Evolutionary conservation across 2,797 vertebrate genomes (phyloP).

Genomic region (Yasuhikotakia modesta): DNA sequence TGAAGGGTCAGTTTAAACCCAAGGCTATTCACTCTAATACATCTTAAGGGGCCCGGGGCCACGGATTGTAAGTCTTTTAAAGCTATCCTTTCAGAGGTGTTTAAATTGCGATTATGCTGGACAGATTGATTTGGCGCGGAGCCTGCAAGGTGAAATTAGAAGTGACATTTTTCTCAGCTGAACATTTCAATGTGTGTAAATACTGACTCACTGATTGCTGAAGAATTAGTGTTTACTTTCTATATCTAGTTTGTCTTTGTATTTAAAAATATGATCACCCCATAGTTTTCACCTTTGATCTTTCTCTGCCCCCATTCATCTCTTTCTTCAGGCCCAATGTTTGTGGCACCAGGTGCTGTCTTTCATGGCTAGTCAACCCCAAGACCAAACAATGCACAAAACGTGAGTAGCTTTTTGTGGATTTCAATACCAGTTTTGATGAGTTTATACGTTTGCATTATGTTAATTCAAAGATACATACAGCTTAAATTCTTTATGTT

Average conservation of each 20-base stretch:
- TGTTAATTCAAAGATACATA: neutral
- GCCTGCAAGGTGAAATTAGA: slow-evolving; percentile 9
- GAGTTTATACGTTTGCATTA: no score
- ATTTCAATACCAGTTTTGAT: no score
- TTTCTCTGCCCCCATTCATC: neutral
- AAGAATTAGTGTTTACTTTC: neutral
- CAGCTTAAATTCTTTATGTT: neutral
- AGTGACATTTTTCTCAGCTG: neutral
- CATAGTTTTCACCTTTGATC: slow-evolving; percentile 16
- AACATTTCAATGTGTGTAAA: neutral
- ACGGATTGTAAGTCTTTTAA: slow-evolving; percentile 23
- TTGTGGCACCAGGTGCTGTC: slow-evolving; percentile 63
- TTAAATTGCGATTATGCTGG: slow-evolving; percentile 2
- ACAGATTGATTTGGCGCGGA: slow-evolving; percentile 18
- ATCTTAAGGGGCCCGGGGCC: slow-evolving; percentile 30
- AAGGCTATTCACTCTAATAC: slow-evolving; percentile 33
- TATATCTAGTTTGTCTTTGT: neutral
- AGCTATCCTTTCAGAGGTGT: slow-evolving; percentile 16
- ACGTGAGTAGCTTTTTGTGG: slow-evolving; percentile 55
- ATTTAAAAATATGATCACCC: neutral
- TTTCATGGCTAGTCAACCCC: slow-evolving; percentile 59
- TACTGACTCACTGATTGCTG: neutral
- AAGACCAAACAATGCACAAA: slow-evolving; percentile 64
- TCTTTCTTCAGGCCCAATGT: slow-evolving; percentile 58
- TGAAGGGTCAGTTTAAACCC: slow-evolving; percentile 49